A percentile compares a stretch with the other conserved stretches of the same genome.
phyloP scores from a whole-genome alignment of 2,888 invertebrate species.

The Glaucopsyche alexis region DNA sequence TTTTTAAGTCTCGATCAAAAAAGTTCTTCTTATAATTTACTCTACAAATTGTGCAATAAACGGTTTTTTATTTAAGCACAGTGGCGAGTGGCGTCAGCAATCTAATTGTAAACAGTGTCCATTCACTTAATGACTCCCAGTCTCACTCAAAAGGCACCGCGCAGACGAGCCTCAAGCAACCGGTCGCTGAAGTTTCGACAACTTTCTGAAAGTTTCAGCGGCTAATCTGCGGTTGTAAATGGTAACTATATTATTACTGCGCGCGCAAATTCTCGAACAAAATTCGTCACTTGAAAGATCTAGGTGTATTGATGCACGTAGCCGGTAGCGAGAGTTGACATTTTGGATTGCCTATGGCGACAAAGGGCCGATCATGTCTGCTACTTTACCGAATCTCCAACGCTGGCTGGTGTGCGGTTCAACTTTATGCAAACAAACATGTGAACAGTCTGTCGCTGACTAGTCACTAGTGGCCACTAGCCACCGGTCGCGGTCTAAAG shows the following conservation, averaged over 20 bases:
- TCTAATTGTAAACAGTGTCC: conserved; percentile 23
- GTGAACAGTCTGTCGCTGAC: neutral
- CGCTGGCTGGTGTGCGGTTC: too few relatives aligned
- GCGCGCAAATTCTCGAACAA: too few relatives aligned
- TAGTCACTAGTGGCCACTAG: too few relatives aligned
- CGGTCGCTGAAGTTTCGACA: neutral
- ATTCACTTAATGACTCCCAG: conserved; percentile 23
- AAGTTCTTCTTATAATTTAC: neutral
- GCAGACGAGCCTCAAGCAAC: neutral
- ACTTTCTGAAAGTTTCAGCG: neutral
- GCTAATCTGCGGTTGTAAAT: too few relatives aligned
- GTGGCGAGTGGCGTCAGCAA: conserved; percentile 25
- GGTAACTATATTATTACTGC: too few relatives aligned
- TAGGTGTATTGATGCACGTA: too few relatives aligned
- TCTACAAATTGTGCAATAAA: conserved; percentile 4
- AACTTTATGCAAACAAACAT: neutral
- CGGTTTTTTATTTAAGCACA: conserved; percentile 14
- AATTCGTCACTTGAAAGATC: too few relatives aligned
- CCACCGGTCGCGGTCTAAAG: neutral
- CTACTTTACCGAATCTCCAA: too few relatives aligned
- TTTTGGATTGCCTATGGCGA: too few relatives aligned
- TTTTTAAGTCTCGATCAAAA: neutral
- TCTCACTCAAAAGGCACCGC: neutral
- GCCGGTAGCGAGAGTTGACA: too few relatives aligned
- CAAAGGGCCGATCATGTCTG: too few relatives aligned